Evolutionary conservation across 2,888 invertebrate species (phyloP).

Genomic region (Drosophila mimetica): DNA sequence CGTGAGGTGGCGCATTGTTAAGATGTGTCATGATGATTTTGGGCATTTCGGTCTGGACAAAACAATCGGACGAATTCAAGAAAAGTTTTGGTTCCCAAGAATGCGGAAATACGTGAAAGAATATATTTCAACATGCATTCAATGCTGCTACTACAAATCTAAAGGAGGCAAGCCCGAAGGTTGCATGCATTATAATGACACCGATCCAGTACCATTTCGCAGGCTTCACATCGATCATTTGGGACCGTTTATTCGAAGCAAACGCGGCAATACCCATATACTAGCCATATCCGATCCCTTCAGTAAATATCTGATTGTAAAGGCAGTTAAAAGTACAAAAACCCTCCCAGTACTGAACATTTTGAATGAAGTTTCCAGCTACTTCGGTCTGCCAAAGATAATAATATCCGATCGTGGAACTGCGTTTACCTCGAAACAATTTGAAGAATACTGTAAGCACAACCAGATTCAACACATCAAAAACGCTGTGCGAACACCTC

Average conservation of each 20-base stretch:
- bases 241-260: slow-evolving; percentile 1
- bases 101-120: not conserved
- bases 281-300: not conserved
- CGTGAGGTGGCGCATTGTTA: too few relatives aligned
- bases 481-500: not conserved
- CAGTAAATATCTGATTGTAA: too few relatives aligned
- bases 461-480: not conserved
- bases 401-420: too few relatives aligned
- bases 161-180: not conserved
- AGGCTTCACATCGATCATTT: not conserved
- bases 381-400: too few relatives aligned
- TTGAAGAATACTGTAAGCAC: not conserved
- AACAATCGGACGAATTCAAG: too few relatives aligned
- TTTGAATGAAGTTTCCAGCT: too few relatives aligned
- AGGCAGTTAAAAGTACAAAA: too few relatives aligned
- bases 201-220: not conserved
- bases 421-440: not conserved
- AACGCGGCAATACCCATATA: slow-evolving; percentile 1
- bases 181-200: not conserved
- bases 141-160: not conserved
- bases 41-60: too few relatives aligned
- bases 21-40: too few relatives aligned
- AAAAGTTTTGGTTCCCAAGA: not conserved
- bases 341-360: too few relatives aligned
- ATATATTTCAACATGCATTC: not conserved